Evolutionary conservation across 1,140 invertebrate species (phyloP).

Genomic region (Polypedilum vanderplanki): DNA sequence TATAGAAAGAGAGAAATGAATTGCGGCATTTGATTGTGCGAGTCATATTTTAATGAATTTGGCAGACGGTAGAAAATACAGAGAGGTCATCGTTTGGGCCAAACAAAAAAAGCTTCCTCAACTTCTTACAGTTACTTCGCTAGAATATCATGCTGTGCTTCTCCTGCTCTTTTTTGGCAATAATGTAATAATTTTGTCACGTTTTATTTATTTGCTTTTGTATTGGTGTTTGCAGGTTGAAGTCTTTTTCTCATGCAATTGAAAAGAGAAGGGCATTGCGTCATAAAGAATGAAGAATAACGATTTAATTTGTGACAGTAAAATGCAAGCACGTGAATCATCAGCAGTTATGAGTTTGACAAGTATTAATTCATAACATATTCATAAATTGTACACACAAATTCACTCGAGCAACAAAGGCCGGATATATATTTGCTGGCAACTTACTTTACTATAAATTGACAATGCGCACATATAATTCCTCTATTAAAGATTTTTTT

Average conservation of each 20-base stretch:
- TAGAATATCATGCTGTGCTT: no score
- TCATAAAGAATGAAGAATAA: slow-evolving; percentile 21
- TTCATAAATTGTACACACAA: neutral
- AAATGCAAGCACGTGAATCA: slow-evolving; percentile 4
- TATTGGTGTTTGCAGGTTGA: neutral
- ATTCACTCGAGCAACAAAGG: neutral
- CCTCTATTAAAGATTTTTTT: slow-evolving; percentile 11
- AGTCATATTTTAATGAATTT: no score
- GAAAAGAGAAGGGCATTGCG: neutral
- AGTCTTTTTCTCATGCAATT: neutral
- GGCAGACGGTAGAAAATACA: no score
- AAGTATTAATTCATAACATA: slow-evolving; percentile 19
- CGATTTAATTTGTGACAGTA: slow-evolving; percentile 23
- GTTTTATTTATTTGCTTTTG: neutral
- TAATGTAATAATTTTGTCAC: slow-evolving; percentile 14
- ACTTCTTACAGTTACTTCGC: no score
- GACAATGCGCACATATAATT: neutral
- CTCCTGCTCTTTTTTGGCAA: neutral
- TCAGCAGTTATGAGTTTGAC: neutral
- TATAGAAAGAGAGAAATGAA: no score
- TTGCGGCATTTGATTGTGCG: no score
- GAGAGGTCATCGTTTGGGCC: no score
- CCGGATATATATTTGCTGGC: slow-evolving; percentile 7
- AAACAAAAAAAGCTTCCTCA: no score
- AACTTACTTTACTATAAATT: slow-evolving; percentile 3